Percentiles rank a stretch among this genome's conserved stretches.
Evolutionary conservation across 2,113 vertebrate species (phyloP).

Genomic region (Podarcis cretensis): DNA sequence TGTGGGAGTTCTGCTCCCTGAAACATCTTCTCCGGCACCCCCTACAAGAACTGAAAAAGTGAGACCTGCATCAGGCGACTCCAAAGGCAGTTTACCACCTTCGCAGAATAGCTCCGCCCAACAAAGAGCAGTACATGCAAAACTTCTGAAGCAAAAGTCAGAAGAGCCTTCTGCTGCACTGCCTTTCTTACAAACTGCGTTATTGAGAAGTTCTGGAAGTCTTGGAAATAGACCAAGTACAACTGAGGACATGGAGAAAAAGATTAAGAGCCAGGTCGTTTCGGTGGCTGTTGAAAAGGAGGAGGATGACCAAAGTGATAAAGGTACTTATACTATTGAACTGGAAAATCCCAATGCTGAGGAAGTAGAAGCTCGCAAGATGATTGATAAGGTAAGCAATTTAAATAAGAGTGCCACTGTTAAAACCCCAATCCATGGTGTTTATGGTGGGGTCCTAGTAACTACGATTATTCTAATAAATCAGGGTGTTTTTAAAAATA

Average conservation of each 20-base stretch:
- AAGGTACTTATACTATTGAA: conserved; percentile 96
- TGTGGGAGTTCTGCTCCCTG: conserved; percentile 77
- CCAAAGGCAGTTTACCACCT: conserved; percentile 81
- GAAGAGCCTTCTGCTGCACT: conserved; percentile 84
- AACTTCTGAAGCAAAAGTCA: conserved; percentile 90
- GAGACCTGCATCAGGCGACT: conserved; percentile 75
- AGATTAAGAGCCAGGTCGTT: conserved; percentile 72
- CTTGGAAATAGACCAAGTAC: conserved; percentile 87
- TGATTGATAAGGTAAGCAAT: conserved; percentile 94
- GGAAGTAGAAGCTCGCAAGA: conserved; percentile 92
- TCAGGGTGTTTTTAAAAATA: too few relatives aligned
- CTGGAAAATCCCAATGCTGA: conserved; percentile 93
- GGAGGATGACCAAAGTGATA: conserved; percentile 94
- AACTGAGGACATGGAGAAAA: conserved; percentile 81
- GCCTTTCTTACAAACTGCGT: conserved; percentile 76
- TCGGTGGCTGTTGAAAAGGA: conserved; percentile 78
- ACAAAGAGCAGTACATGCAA: conserved; percentile 81
- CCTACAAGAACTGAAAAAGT: conserved; percentile 81
- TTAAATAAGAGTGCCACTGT: neutral
- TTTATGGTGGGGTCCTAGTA: neutral
- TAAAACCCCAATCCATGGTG: neutral
- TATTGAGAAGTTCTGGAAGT: conserved; percentile 88
- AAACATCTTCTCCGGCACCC: conserved; percentile 83
- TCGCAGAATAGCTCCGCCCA: conserved; percentile 76
- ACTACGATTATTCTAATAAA: neutral